A percentile compares a stretch with the other conserved stretches of the same genome.
phyloP scores from a whole-genome alignment of 2,113 vertebrate genomes.

The Microcebus tavaratra region DNA sequence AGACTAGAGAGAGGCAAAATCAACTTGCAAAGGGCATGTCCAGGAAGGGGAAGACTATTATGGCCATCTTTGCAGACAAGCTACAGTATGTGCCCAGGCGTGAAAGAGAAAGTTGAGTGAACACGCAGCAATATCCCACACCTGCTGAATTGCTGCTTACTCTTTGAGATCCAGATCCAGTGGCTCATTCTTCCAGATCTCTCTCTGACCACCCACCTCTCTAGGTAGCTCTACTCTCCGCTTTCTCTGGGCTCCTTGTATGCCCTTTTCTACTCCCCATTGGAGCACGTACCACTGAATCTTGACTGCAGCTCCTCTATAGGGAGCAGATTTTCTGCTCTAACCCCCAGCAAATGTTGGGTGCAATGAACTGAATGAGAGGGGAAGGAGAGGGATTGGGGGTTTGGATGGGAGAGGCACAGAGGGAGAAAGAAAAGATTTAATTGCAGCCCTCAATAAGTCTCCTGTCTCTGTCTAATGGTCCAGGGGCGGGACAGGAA shows the following conservation, averaged over 20 bases:
- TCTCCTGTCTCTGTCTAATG: constrained; percentile 14
- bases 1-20: background rate
- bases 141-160: background rate
- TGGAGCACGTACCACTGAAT: background rate
- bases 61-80: background rate
- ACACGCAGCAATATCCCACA: background rate
- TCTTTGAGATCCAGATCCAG: background rate
- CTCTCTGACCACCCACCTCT: background rate
- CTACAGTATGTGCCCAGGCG: background rate
- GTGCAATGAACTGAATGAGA: background rate
- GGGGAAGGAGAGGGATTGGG: background rate
- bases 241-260: background rate
- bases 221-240: background rate
- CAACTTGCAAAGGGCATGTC: background rate
- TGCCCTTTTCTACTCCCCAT: background rate
- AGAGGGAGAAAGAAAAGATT: background rate
- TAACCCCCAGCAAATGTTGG: background rate
- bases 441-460: background rate
- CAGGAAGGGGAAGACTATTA: background rate
- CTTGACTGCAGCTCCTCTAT: background rate
- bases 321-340: background rate
- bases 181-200: background rate
- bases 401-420: background rate
- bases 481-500: constrained; percentile 86
- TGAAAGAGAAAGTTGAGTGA: background rate